Base-by-base conservation (phyloP, 37 sponge, comb jelly and placozoan species). In the Chondrosia reniformis region DNA sequence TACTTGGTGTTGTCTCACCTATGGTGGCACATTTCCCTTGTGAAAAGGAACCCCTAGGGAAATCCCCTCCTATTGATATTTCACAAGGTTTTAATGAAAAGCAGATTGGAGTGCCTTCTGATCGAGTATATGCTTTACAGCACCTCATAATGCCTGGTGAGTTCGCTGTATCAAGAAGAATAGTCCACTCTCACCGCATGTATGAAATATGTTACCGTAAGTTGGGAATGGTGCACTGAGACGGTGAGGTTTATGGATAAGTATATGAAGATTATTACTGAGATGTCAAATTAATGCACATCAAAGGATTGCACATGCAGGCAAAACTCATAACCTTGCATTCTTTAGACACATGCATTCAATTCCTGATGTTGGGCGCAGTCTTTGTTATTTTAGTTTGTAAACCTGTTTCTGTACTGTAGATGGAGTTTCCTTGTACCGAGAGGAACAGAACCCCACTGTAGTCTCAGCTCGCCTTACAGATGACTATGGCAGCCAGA, bases 81-180 rank as follows among this genome's bases (percentile, higher is more conserved):
- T 27, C 43, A 40, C 77, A 84, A 65, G 62, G 74, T 31, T 84
- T 89, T 74, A 77, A 80, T 2, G 72, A 84, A 30, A 76, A 86
- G 56, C 55, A 82, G 28, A 28, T 86, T 21, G 86, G 91, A 2
- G 43, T 86, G 27, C 67, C 85, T 1, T 83, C 84, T 84, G 87
- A 85, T 25, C 79, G 75, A 12, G 72, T 90, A 3, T 78, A 83
- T 33, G 80, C 87, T 24, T 62, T 86, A 36, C 91, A 85, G 39
- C 61, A 42, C 33, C 83, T 90, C 43, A 67, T 90, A 3, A 83
- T 75, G 28, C 91, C 86, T 46, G 86, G 91, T 89, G 24, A 54
- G 79, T 80, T 0, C 32, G 52, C 2, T n/a, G 55, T 63, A 12
- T 63, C 10, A n/a, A n/a, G n/a, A n/a, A n/a, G n/a, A n/a, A n/a